phyloP scores from a whole-genome alignment of 2,797 vertebrate genomes.

The Sarcophilus harrisii region DNA sequence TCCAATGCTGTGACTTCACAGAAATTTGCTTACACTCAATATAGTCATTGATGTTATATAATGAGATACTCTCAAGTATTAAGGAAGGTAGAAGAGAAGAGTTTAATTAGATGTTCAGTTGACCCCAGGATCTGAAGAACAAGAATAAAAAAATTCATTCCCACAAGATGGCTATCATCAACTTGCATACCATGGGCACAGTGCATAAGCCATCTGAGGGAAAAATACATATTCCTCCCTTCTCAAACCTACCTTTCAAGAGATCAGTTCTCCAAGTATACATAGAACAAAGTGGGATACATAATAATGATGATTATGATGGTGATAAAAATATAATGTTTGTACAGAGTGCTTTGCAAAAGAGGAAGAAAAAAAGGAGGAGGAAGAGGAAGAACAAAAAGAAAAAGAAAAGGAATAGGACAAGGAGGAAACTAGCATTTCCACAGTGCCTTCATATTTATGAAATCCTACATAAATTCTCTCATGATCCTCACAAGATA shows the following conservation, averaged over 20 bases:
- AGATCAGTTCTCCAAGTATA: neutral
- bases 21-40: neutral
- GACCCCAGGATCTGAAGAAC: neutral
- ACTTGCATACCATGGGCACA: neutral
- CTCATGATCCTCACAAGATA: neutral
- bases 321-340: neutral
- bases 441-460: neutral
- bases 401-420: neutral
- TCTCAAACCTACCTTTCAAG: neutral
- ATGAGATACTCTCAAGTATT: neutral
- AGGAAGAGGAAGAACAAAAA: neutral
- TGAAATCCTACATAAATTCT: neutral
- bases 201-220: neutral
- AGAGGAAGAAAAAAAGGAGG: neutral
- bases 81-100: neutral
- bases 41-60: neutral
- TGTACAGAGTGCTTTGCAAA: neutral
- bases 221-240: neutral
- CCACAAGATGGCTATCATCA: neutral
- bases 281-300: neutral
- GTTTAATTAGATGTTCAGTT: neutral
- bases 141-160: neutral
- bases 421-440: neutral
- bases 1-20: neutral
- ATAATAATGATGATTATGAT: neutral